A percentile compares a stretch with the other conserved stretches of the same genome.
Evolutionary conservation across 2,113 vertebrate genomes (phyloP).

Genomic region (Lonchura striata): DNA sequence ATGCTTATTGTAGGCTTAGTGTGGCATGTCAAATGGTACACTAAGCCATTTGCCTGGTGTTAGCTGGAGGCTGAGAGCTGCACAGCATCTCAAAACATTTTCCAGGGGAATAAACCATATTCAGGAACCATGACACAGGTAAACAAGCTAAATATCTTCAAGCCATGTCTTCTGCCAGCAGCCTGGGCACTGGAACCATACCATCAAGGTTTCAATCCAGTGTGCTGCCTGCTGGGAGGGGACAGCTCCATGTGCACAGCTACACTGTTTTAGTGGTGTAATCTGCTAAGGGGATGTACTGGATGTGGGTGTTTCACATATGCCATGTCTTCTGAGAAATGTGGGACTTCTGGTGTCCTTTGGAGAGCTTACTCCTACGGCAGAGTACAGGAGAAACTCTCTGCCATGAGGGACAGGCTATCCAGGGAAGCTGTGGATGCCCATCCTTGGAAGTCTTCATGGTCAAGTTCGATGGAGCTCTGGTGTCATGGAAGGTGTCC

Average conservation of each 20-base stretch:
- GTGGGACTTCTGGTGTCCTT: background rate
- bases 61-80: background rate
- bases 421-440: background rate
- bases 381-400: background rate
- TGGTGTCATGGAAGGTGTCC: background rate
- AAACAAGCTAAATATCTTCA: background rate
- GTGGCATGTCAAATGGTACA: background rate
- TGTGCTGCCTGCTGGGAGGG: background rate
- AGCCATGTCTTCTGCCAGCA: background rate
- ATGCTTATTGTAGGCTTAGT: background rate
- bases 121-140: background rate
- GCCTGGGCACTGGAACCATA: background rate
- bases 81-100: background rate
- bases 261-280: rapidly evolving
- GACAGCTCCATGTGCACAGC: background rate
- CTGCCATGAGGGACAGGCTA: background rate
- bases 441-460: background rate
- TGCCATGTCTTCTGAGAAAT: background rate
- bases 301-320: background rate
- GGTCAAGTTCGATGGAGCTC: background rate
- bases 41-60: background rate
- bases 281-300: background rate
- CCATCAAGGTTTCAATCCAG: background rate
- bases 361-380: background rate
- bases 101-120: background rate